Evolutionary conservation across 2,113 vertebrate species (phyloP), one percentile per base, ranked within the genome.

Genomic region (Macrotus californicus): DNA sequence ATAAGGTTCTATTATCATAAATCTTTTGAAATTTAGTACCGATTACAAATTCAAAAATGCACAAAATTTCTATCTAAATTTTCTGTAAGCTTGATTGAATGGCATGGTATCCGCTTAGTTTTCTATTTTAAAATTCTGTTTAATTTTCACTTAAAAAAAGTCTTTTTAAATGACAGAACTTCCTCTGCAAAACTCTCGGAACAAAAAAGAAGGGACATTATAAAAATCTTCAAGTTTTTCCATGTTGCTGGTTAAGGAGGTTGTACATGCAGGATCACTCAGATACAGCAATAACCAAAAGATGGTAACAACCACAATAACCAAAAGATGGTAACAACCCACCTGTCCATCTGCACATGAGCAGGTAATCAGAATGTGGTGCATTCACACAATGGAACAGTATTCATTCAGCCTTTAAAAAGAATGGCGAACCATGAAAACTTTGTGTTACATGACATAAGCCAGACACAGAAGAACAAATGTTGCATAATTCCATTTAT

Each of bases 11-110:
- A 26, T 69, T 48, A 21, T 72, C 46, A 69, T 79, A 83, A 77
- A 91, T 54, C 77, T 93, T 87, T 61, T 69, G 22, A 91, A 95
- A 91, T 86, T 84, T 6, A 43, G n/a, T 39, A 34, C 26, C 24
- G 26, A 50, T n/a, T 36, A 64, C 77, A 82, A 93, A 39, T 64
- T 84, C 79, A 59, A 52, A 66, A 82, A 61, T 86, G 69, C 87
- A 34, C 26, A 69, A 96, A 87, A 75, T 90, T 59, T 67, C 72
- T 94, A 64, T 52, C 82, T 72, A n/a, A 54, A 83, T 69, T 93
- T 89, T 79, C 56, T 84, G 69, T 54, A 79, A 92, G 46, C 22
- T 39, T 82, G 69, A 88, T n/a, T 92, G 88, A 59, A 52, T 85
- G 46, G 50, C 56, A 41, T 61, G 56, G 41, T 29, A 59, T 88